Conservation (phyloP, 2,797 vertebrate genomes). For the Coregonus suidteri region DNA sequence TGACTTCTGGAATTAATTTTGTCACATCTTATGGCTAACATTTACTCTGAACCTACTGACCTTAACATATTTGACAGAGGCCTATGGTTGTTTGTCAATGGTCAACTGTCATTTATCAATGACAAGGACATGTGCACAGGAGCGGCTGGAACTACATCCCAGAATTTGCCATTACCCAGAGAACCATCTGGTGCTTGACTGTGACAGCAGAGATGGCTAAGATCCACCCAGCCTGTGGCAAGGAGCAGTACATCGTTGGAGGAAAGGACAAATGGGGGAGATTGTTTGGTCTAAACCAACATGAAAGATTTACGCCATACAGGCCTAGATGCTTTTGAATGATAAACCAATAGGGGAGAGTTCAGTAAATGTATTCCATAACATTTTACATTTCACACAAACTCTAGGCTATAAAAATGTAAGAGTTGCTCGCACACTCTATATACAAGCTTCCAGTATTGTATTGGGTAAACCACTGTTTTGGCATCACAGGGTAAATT, state of each 20-base stretch:
- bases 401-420: too few species aligned
- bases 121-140: not conserved
- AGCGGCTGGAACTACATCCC: not conserved
- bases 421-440: too few species aligned
- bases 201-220: not conserved
- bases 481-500: too few species aligned
- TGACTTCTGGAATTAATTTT: not conserved
- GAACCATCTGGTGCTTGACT: not conserved
- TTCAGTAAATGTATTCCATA: not conserved
- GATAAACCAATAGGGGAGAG: not conserved
- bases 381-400: too few species aligned
- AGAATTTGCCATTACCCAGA: not conserved
- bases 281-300: not conserved
- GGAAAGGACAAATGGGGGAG: not conserved
- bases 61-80: not conserved
- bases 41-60: not conserved
- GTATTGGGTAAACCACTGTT: too few species aligned
- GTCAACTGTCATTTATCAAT: not conserved
- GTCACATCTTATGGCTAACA: not conserved
- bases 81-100: not conserved
- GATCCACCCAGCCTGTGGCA: not conserved
- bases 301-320: not conserved
- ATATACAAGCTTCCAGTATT: too few species aligned
- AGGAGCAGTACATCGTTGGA: not conserved
- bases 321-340: not conserved